phyloP scores from a whole-genome alignment of 2,797 vertebrate species.

The Simalia tracyae region DNA sequence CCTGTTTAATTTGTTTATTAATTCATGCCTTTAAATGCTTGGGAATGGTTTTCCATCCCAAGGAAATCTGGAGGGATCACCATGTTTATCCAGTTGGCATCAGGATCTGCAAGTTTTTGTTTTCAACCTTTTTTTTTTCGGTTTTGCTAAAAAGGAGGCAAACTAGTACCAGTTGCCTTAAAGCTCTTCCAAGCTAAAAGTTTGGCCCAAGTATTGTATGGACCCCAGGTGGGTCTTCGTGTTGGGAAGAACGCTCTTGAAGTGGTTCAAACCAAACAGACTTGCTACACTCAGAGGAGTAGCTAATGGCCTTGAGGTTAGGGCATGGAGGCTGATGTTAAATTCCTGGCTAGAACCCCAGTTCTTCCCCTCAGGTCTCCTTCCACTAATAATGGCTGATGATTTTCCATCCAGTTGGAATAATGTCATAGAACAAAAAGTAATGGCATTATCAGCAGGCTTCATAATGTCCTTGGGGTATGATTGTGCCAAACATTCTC shows the following conservation, averaged over 20 bases:
- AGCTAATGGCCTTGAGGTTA: neutral
- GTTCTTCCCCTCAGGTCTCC: neutral
- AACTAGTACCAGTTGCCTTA: neutral
- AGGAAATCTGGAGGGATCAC: neutral
- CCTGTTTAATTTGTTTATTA: neutral
- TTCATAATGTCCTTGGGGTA: neutral
- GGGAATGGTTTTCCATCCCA: neutral
- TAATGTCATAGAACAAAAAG: neutral
- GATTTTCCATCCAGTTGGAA: neutral
- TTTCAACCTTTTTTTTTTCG: neutral
- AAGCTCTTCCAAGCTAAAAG: neutral
- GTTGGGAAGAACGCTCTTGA: neutral
- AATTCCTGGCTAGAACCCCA: neutral
- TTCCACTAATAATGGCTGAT: neutral
- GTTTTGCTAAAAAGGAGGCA: neutral
- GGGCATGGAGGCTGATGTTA: neutral
- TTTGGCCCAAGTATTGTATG: neutral
- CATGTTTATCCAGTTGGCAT: neutral
- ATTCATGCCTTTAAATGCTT: neutral
- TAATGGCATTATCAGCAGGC: neutral
- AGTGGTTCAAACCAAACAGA: neutral
- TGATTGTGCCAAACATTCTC: neutral
- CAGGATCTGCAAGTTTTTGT: neutral
- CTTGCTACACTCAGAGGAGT: neutral
- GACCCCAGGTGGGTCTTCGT: neutral